Conservation (phyloP, 2,888 invertebrate species). For the Xylota segnis region DNA sequence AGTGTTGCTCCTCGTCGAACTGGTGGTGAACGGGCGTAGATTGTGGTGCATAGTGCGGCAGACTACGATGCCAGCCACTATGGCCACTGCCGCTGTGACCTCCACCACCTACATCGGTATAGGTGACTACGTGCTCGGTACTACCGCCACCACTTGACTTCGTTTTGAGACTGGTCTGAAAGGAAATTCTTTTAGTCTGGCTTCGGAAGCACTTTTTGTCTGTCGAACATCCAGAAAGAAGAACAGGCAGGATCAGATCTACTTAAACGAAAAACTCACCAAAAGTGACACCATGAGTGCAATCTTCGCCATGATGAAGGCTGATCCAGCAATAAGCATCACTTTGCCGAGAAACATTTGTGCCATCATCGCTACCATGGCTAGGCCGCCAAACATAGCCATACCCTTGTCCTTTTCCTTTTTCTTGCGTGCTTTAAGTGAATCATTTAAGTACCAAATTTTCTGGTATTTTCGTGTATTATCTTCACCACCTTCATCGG, state of each 20-base stretch:
- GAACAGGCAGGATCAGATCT: not conserved
- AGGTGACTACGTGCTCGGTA: constrained; percentile 85
- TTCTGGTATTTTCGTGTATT: constrained; percentile 76
- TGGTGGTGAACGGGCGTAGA: constrained; percentile 14
- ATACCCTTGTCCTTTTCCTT: constrained; percentile 84
- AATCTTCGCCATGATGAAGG: constrained; percentile 88
- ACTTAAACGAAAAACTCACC: constrained; percentile 80
- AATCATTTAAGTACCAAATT: constrained; percentile 80
- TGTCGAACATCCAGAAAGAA: too few species aligned
- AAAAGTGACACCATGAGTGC: constrained; percentile 87
- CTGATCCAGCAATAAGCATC: constrained; percentile 88
- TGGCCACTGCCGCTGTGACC: constrained; percentile 80
- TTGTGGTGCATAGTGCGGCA: constrained; percentile 22
- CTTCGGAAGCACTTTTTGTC: not conserved
- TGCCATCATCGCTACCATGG: constrained; percentile 87
- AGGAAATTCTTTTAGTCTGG: constrained; percentile 69
- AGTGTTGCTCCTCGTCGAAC: constrained; percentile 42
- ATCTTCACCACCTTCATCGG: constrained; percentile 81
- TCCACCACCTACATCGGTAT: constrained; percentile 83
- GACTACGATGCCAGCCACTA: constrained; percentile 84
- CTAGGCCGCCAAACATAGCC: constrained; percentile 87
- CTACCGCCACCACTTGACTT: constrained; percentile 85
- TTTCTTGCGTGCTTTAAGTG: constrained; percentile 85
- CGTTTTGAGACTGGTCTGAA: constrained; percentile 87
- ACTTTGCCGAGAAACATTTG: constrained; percentile 89